Evolutionary conservation across 2,797 vertebrate genomes (phyloP).

Genomic region (Enteromius treurensis): DNA sequence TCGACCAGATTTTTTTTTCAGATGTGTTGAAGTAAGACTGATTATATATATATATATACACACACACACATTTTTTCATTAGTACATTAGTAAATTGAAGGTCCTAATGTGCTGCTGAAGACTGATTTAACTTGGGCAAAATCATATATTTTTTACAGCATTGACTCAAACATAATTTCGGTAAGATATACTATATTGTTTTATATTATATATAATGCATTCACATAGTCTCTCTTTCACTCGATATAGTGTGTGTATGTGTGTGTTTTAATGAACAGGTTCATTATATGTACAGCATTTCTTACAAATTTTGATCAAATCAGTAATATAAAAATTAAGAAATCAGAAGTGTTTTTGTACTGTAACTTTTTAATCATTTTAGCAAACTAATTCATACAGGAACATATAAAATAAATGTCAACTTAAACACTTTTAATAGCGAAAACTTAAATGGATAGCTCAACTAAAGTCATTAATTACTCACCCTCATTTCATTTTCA

Average conservation of each 20-base stretch:
- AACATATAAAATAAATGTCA: background rate
- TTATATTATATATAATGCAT: background rate
- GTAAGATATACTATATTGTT: background rate
- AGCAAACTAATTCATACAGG: background rate
- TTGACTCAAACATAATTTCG: background rate
- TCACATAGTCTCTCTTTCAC: background rate
- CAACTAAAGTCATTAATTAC: too few relatives aligned
- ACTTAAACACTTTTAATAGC: background rate
- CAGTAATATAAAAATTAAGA: background rate
- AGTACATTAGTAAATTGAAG: background rate
- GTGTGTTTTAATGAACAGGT: background rate
- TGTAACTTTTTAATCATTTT: background rate
- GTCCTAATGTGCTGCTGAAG: background rate
- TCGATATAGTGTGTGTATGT: background rate
- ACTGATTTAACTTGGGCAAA: background rate
- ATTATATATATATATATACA: background rate
- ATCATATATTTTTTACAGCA: background rate
- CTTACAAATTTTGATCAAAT: background rate
- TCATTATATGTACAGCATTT: background rate
- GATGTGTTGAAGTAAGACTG: background rate
- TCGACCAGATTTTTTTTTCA: conserved; percentile 38
- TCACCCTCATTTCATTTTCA: background rate
- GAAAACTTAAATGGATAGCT: background rate
- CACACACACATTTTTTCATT: too few relatives aligned
- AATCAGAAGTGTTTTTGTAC: background rate